These are phyloP conservation scores for Catostylus mosaicus DNA, from an alignment of 30 jellyfish, hydroid and myxozoan species.

Conservation along the genomic window DNA sequence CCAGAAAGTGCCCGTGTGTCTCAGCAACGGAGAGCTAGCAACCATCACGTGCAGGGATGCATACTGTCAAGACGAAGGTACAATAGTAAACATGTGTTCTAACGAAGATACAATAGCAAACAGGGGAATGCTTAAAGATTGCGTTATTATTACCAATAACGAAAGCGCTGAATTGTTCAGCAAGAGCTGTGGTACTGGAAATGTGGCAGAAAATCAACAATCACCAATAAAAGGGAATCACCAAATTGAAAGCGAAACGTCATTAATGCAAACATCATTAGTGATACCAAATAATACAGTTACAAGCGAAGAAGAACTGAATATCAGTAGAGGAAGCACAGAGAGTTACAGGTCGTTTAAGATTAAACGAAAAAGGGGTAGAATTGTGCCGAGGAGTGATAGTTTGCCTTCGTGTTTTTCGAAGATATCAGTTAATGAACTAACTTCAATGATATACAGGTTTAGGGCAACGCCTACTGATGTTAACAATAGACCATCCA, in stretches of 20 bases:
- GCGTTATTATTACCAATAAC: neutral
- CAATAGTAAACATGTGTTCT: neutral
- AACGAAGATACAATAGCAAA: neutral
- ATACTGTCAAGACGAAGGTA: neutral
- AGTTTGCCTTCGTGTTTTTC: conserved; percentile 8
- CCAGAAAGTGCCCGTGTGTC: neutral
- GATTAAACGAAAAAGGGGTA: neutral
- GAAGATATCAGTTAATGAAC: neutral
- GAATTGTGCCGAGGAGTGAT: neutral
- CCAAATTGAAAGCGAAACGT: too few relatives aligned
- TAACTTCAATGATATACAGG: neutral
- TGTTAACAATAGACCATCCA: neutral
- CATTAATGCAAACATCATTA: too few relatives aligned
- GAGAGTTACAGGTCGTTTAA: neutral
- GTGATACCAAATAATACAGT: neutral
- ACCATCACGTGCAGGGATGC: neutral
- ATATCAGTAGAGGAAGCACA: neutral
- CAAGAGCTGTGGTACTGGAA: too few relatives aligned
- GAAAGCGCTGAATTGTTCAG: too few relatives aligned
- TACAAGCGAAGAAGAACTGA: neutral
- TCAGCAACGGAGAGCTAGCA: neutral
- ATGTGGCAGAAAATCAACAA: too few relatives aligned
- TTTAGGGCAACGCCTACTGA: neutral
- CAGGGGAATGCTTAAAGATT: neutral
- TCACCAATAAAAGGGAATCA: too few relatives aligned